phyloP scores from a whole-genome alignment of 2,888 invertebrate genomes.

The Gymnocheta viridis region DNA sequence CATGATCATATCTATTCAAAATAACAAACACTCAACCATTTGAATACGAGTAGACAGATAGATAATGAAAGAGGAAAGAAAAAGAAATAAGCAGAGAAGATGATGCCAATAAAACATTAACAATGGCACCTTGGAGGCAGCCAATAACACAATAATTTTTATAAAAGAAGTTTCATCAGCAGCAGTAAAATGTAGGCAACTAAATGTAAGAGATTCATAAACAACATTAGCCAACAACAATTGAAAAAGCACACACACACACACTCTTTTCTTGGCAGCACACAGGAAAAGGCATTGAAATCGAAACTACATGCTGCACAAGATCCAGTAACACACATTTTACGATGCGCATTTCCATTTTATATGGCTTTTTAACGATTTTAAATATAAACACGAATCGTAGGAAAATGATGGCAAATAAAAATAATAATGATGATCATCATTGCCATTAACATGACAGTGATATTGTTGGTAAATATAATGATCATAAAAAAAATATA shows the following conservation, averaged over 20 bases:
- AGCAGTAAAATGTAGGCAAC: conserved; percentile 27
- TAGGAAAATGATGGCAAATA: conserved; percentile 18
- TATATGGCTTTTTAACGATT: conserved; percentile 76
- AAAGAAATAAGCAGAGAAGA: not conserved
- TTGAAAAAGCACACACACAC: not conserved
- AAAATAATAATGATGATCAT: conserved; percentile 14
- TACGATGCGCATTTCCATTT: conserved; percentile 75
- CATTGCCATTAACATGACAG: not conserved
- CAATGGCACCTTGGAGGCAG: conserved; percentile 63
- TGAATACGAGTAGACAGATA: conserved; percentile 24
- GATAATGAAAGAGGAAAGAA: conserved; percentile 9
- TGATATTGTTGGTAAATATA: not conserved
- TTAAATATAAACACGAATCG: conserved; percentile 71
- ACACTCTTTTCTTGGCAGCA: not conserved
- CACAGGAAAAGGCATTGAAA: conserved; percentile 78
- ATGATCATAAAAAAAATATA: conserved; percentile 23
- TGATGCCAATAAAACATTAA: conserved; percentile 58
- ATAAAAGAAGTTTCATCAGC: conserved; percentile 21
- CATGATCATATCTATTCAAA: conserved; percentile 51
- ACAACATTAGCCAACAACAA: conserved; percentile 20
- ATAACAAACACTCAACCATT: conserved; percentile 43
- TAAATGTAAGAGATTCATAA: conserved; percentile 6
- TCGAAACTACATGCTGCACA: conserved; percentile 77
- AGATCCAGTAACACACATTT: conserved; percentile 81
- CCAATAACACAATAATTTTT: conserved; percentile 52